Evolutionary conservation across 1,140 invertebrate species (phyloP).

Genomic region (Euura saliciscinereae): DNA sequence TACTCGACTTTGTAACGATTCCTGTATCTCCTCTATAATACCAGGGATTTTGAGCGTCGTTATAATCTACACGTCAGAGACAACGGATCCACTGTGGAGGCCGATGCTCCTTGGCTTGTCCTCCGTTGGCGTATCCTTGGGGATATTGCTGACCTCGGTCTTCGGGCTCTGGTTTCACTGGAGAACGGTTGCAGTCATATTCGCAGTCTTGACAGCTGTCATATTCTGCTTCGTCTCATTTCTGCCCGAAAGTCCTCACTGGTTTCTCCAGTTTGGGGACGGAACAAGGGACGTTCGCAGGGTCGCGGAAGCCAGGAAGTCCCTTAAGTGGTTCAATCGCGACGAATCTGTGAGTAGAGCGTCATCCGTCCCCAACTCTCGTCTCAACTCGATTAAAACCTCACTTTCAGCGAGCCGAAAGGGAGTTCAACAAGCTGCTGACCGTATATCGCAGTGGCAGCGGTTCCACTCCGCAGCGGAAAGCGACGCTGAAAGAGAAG

Average conservation of each 20-base stretch:
- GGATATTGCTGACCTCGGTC: constrained; percentile 62
- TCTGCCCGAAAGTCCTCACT: constrained; percentile 66
- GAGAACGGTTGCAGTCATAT: constrained; percentile 56
- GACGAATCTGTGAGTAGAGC: constrained; percentile 27
- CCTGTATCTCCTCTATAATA: constrained; percentile 13
- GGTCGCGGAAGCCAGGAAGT: constrained; percentile 41
- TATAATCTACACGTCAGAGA: constrained; percentile 65
- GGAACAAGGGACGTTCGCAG: constrained; percentile 42
- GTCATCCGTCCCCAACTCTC: not conserved
- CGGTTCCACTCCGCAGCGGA: not conserved
- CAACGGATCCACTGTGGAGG: constrained; percentile 59
- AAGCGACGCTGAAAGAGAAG: constrained; percentile 26
- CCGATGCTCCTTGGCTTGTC: constrained; percentile 64
- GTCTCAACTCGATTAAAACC: not conserved
- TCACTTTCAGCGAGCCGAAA: not conserved
- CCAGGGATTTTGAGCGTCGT: constrained; percentile 60
- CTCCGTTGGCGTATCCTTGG: constrained; percentile 63
- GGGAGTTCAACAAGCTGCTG: not conserved
- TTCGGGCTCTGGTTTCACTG: constrained; percentile 57
- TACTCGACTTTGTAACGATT: not conserved
- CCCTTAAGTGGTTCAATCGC: constrained; percentile 55
- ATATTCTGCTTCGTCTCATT: constrained; percentile 50
- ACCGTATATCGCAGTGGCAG: not conserved
- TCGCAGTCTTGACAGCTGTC: constrained; percentile 44
- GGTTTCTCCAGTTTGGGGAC: constrained; percentile 57